Evolutionary conservation across 1,140 invertebrate genomes (phyloP).

Genomic region (Pseudomyrmex flavicornis): DNA sequence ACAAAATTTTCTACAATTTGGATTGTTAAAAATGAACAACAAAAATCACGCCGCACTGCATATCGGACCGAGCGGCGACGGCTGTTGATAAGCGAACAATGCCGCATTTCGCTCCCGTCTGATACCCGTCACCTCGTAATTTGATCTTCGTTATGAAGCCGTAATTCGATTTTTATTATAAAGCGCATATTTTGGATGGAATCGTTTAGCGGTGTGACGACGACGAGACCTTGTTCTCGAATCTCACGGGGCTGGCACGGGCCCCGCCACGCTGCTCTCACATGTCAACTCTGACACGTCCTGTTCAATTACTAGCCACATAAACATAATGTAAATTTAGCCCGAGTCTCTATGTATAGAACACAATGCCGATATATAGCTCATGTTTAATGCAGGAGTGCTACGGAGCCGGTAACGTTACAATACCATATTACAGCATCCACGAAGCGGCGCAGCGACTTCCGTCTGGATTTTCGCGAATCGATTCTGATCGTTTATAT

Average conservation of each 20-base stretch:
- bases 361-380: constrained; percentile 71
- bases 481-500: constrained; percentile 4
- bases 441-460: constrained; percentile 45
- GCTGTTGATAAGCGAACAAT: constrained; percentile 3
- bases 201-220: constrained; percentile 16
- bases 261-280: background rate
- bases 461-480: constrained; percentile 63
- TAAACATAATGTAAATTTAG: constrained; percentile 74
- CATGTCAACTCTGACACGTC: constrained; percentile 36
- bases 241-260: constrained; percentile 46
- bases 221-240: constrained; percentile 34
- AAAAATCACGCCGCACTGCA: background rate
- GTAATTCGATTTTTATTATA: constrained; percentile 36
- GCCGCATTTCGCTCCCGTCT: background rate
- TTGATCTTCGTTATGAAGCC: constrained; percentile 2
- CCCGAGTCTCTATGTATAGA: constrained; percentile 55
- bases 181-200: constrained; percentile 22
- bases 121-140: background rate
- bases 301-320: constrained; percentile 67
- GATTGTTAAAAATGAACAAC: background rate
- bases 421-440: constrained; percentile 72
- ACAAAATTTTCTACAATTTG: background rate
- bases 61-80: background rate
- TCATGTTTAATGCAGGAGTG: constrained; percentile 76
- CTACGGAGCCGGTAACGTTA: constrained; percentile 62